A percentile compares a stretch with the other conserved stretches of the same genome.
These are phyloP conservation scores for Sceloporus tristichus DNA, from an alignment of 2,113 vertebrate species.

Conservation along the genomic window DNA sequence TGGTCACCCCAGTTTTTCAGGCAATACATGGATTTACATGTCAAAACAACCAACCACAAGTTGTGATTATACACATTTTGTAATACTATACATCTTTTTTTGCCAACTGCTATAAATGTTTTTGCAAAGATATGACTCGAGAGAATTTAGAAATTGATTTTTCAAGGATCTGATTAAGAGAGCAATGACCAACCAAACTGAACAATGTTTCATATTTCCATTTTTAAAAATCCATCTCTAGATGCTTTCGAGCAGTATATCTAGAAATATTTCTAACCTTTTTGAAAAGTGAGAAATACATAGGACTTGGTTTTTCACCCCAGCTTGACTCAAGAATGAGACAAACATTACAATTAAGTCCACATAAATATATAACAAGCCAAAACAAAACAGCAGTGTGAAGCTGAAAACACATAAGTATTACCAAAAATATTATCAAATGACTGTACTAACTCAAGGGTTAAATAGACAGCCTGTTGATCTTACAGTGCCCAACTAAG, in stretches of 20 bases:
- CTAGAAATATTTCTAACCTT: background rate
- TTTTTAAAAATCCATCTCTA: background rate
- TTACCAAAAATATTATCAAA: background rate
- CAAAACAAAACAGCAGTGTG: background rate
- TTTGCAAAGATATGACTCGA: background rate
- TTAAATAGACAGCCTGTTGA: background rate
- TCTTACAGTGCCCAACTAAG: background rate
- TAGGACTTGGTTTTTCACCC: background rate
- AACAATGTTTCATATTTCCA: too few relatives aligned
- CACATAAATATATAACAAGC: background rate
- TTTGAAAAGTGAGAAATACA: background rate
- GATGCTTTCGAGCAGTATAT: background rate
- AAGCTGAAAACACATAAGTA: too few relatives aligned
- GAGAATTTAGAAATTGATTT: too few relatives aligned
- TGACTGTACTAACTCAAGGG: too few relatives aligned
- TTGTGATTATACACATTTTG: background rate
- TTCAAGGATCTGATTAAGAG: too few relatives aligned
- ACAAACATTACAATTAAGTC: background rate
- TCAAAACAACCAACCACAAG: background rate
- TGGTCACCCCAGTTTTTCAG: background rate
- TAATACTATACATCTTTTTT: too few relatives aligned
- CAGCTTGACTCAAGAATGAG: too few relatives aligned
- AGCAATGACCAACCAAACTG: too few relatives aligned
- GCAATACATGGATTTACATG: background rate
- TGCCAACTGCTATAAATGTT: too few relatives aligned